Base-by-base conservation (phyloP, 2,888 invertebrate species). In the Epiblema foenella region DNA sequence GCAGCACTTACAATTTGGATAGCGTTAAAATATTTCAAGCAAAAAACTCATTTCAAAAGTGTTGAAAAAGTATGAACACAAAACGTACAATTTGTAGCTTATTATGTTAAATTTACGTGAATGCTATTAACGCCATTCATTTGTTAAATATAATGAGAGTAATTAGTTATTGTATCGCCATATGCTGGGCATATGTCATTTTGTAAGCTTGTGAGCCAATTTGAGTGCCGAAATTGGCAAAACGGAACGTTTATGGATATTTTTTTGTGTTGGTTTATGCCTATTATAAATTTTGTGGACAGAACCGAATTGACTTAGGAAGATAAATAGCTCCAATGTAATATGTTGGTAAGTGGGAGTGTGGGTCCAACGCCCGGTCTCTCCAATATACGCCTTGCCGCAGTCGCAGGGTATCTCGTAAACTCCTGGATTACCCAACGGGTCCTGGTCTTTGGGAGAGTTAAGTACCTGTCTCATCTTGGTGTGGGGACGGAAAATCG, bases 161-260 rank as follows among this genome's bases (percentile, higher is more conserved):
- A 67, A 71, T 71, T 71, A 71, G 39, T 71, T 66, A 56, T 71
- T 71, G 51, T 15, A 62, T 20, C 24, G 60, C 66, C 71, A 71
- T 67, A 71, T 71, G 71, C 24, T 42, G 67, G 56, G 39, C 71
- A 71, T 57, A 62, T 62, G 71, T 29, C 46, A 54, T 42, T 66
- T 33, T 52, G 11, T 17, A 2, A 1, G 39, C 17, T 33, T 17
- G 37, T 51, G 51, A 18, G 11, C 24, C 60, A 17, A 60, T n/a
- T n/a, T 49, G 15, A 11, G 15, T 49, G 46, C 24, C 5, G 12
- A 60, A 37, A 58, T 58, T 18, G 58, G 58, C 2, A 37, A 15
- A 39, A 57, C 10, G 51, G 0, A 18, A 9, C 8, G n/a, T 7
- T 46, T 8, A 33, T 46, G n/a, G n/a, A 46, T 4, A 12, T 12